These are phyloP conservation scores for Mormyrus lacerda DNA, from an alignment of 2,113 vertebrate genomes.

Conservation along the genomic window DNA sequence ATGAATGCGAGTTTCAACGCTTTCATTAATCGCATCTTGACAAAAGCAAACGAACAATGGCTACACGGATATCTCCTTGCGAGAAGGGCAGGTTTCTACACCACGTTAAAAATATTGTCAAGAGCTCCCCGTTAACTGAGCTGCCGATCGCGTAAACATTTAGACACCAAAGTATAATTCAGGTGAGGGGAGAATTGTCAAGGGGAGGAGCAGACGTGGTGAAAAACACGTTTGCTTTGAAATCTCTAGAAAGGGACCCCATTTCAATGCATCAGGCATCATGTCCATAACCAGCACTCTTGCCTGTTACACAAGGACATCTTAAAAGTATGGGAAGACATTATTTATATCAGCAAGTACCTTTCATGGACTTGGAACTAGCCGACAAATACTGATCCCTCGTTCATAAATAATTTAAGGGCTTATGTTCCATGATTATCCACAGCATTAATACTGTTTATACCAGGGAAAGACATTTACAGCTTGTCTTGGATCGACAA, in stretches of 20 bases:
- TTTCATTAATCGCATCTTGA: not conserved
- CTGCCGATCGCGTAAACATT: not conserved
- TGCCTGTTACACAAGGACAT: slow-evolving; percentile 8
- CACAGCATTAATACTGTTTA: not conserved
- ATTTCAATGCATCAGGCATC: not conserved
- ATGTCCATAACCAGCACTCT: not conserved
- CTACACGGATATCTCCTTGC: not conserved
- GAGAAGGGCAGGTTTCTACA: not conserved
- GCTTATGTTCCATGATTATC: not conserved
- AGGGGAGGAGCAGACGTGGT: not conserved
- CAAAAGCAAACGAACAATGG: not conserved
- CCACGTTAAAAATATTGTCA: not conserved
- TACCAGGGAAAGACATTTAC: not conserved
- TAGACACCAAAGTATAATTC: not conserved
- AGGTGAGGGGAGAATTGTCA: not conserved
- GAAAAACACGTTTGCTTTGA: not conserved
- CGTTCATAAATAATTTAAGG: not conserved
- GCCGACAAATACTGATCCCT: not conserved
- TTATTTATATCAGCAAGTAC: slow-evolving; percentile 13
- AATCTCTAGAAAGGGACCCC: not conserved
- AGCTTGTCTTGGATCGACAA: not conserved
- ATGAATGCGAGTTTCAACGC: not conserved
- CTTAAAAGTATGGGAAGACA: slow-evolving; percentile 8
- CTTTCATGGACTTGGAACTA: not conserved
- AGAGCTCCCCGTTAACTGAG: not conserved